Base-by-base conservation (phyloP, 2,797 vertebrate species). In the Hoplostethus mediterraneus region DNA sequence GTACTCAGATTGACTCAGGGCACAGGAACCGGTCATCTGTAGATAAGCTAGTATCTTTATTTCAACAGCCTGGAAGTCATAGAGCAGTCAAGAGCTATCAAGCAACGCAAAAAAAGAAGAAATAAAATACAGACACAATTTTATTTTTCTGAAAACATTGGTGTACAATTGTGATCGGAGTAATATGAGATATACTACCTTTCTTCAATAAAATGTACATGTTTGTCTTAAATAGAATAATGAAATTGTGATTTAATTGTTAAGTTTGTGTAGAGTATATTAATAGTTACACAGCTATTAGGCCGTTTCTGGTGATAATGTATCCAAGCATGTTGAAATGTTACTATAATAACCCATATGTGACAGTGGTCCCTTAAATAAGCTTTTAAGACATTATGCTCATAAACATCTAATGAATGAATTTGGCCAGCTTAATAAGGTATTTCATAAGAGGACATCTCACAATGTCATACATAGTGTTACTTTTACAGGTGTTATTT, bases 21-120 rank as follows among this genome's bases (percentile, higher is more conserved):
- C 49, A 75, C 58, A 75, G n/a, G 33, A 68, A 62, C 45, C 74
- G 65, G 55, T 42, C 6, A 4, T 55, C 38, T 67, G 67, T 68
- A 55, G 62, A 68, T 62, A 77, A 76, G 83, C 82, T 66, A 47
- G 40, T 61, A 44, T 86, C 57, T 92, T 92, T 92, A 92, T 92
- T 92, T 82, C 73, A 63, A 86, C 78, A 85, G 81, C 80, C 83
- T 78, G 73, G 63, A 86, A 87, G 80, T 88, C 69, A 81, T 82
- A 54, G 56, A 80, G 65, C 52, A 73, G n/a, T n/a, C n/a, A n/a
- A n/a, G n/a, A n/a, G n/a, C 45, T 77, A 67, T 79, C 74, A 83
- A 84, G 85, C 81, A 90, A 78, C 82, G 85, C 66, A 88, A 77
- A 69, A 77, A 69, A 64, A 28, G 56, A 74, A 67, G 21, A 73